Percentiles rank a stretch among this genome's conserved stretches.
Conservation (phyloP, 2,797 vertebrate species). For the Anisognathus igniventris region DNA sequence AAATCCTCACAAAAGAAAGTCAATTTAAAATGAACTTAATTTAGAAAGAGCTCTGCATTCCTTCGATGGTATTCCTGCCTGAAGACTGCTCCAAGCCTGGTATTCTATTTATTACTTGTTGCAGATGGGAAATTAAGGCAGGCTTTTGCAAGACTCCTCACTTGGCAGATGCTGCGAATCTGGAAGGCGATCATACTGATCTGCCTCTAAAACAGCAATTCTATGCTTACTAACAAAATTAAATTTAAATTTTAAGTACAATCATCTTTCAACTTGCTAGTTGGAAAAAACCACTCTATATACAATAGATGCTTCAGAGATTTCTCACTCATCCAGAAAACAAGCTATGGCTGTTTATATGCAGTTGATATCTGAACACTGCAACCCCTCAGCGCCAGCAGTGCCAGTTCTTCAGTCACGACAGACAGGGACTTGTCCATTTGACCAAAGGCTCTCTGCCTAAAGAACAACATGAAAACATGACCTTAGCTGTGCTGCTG, state of each 20-base stretch:
- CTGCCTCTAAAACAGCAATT: neutral
- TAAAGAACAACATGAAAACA: neutral
- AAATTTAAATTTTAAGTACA: neutral
- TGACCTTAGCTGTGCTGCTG: neutral
- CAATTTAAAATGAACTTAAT: neutral
- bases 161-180: neutral
- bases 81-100: constrained; percentile 9
- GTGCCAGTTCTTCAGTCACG: neutral
- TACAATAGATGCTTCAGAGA: neutral
- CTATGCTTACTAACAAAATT: constrained; percentile 17
- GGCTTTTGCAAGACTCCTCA: constrained; percentile 19
- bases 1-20: neutral
- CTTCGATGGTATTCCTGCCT: neutral
- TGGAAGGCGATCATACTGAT: neutral
- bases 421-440: neutral
- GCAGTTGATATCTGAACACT: neutral
- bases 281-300: neutral
- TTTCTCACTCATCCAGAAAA: neutral
- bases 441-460: neutral
- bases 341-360: neutral
- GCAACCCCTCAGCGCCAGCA: neutral
- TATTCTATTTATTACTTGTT: constrained; percentile 53
- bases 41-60: constrained; percentile 40
- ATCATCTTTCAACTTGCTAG: neutral
- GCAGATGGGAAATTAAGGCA: constrained; percentile 54